Evolutionary conservation across 2,888 invertebrate genomes (phyloP).

Genomic region (Heteropelma amictum): DNA sequence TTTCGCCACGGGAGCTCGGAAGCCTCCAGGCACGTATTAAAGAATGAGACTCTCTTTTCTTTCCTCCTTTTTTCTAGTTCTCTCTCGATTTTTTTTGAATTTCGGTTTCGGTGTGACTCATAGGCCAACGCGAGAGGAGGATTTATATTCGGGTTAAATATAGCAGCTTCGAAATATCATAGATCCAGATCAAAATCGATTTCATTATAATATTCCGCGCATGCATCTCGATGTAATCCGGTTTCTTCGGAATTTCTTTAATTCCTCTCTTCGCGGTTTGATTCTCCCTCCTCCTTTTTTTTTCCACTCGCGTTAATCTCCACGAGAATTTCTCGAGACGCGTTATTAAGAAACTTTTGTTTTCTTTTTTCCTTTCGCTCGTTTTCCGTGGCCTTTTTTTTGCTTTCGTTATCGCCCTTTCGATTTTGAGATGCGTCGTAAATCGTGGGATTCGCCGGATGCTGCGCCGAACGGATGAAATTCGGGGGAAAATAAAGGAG

Average conservation of each 20-base stretch:
- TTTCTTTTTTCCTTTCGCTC: no score
- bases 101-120: no score
- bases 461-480: no score
- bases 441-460: slow-evolving; percentile 32
- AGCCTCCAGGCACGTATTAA: slow-evolving; percentile 51
- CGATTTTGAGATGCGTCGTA: slow-evolving; percentile 43
- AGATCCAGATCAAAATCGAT: slow-evolving; percentile 53
- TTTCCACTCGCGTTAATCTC: background rate
- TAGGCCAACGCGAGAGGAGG: slow-evolving; percentile 19
- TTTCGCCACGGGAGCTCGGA: slow-evolving; percentile 58
- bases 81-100: no score
- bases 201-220: slow-evolving; percentile 8
- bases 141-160: slow-evolving; percentile 46
- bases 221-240: slow-evolving; percentile 36
- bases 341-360: no score
- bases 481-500: no score
- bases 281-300: background rate
- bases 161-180: slow-evolving; percentile 41
- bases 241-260: slow-evolving; percentile 29
- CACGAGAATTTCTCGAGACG: slow-evolving; percentile 1
- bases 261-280: slow-evolving; percentile 14
- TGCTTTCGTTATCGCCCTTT: slow-evolving; percentile 25
- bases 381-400: background rate
- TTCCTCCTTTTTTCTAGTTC: no score
- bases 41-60: slow-evolving; percentile 45